A percentile compares a stretch with the other conserved stretches of the same genome.
Evolutionary conservation across 2,797 vertebrate genomes (phyloP).

Genomic region (Leucoraja ocellata): DNA sequence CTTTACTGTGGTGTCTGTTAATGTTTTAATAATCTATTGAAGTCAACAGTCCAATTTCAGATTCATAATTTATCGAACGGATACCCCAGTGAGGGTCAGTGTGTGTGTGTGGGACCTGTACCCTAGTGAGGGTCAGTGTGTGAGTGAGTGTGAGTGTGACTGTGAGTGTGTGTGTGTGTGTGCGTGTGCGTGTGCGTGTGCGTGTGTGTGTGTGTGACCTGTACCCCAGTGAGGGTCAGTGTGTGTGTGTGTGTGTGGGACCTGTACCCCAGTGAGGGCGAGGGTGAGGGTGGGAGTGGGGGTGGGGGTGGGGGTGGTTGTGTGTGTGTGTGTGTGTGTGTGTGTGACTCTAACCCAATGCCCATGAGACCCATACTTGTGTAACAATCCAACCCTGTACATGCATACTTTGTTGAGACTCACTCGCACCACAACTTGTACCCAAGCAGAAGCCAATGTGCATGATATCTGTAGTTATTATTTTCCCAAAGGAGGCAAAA

Average conservation of each 20-base stretch:
- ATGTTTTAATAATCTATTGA: background rate
- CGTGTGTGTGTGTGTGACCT: too few relatives aligned
- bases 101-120: background rate
- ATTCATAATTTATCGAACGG: background rate
- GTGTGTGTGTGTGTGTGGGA: background rate
- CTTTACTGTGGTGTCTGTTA: background rate
- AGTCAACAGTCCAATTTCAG: too few relatives aligned
- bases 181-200: background rate
- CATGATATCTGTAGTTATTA: background rate
- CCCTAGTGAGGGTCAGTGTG: background rate
- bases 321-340: background rate
- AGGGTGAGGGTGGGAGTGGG: background rate
- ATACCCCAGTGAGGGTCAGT: background rate
- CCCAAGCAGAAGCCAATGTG: background rate
- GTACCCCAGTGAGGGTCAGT: too few relatives aligned
- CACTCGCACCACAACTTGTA: background rate
- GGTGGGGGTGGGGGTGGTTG: background rate
- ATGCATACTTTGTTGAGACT: background rate
- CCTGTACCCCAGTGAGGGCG: background rate
- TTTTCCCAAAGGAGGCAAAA: background rate
- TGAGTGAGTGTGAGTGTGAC: background rate
- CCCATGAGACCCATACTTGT: background rate
- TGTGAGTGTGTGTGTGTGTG: background rate
- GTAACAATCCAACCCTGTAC: background rate
- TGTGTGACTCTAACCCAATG: background rate